Evolutionary conservation across 2,113 vertebrate genomes (phyloP), one percentile per base, ranked within the genome.

Genomic region (Pituophis catenifer): DNA sequence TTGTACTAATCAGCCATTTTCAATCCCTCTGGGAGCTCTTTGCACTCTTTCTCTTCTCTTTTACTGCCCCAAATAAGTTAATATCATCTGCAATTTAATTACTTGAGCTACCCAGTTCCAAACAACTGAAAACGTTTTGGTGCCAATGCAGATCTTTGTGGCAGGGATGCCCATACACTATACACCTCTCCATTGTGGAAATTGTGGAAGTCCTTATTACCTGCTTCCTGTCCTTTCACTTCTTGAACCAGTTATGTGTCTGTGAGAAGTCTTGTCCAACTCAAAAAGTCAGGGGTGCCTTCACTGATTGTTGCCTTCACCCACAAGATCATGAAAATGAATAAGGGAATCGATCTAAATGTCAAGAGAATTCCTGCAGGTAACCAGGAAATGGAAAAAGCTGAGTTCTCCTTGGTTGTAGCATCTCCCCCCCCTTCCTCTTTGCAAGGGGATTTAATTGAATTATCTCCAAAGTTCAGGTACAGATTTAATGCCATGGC

Each of bases 391-490:
- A 29, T 17, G 85, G 19, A 48, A 38, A 88, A 87, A 1, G 2
- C 26, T 1, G 5, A 70, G 3, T 4, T 2, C 57, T 8, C n/a
- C 5, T 55, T 17, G 21, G 48, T 48, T 38, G 48, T 54, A 5
- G 15, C 21, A 70, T 29, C 17, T 54, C 23, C 19, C 21, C 12
- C 1, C 13, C 58, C 95, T 92, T 93, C 96, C 26, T 94, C 90
- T 52, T 86, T 11, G 0, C 0, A 0, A n/a, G 70, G 89, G 52
- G 33, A 33, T n/a, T 23, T 85, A 86, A 91, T 91, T 92, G 48
- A 89, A 91, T 92, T 86, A 89, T 53, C 44, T 65, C 44, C 93
- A 91, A 85, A 91, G 93, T 91, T 91, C 90, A 86, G 55, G 62
- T 44, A 89, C 65, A 91, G 89, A 86, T 89, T 53, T 48, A 59